These are phyloP conservation scores for Drosophila meridionalis DNA, from an alignment of 2,888 invertebrate genomes.

Conservation along the genomic window DNA sequence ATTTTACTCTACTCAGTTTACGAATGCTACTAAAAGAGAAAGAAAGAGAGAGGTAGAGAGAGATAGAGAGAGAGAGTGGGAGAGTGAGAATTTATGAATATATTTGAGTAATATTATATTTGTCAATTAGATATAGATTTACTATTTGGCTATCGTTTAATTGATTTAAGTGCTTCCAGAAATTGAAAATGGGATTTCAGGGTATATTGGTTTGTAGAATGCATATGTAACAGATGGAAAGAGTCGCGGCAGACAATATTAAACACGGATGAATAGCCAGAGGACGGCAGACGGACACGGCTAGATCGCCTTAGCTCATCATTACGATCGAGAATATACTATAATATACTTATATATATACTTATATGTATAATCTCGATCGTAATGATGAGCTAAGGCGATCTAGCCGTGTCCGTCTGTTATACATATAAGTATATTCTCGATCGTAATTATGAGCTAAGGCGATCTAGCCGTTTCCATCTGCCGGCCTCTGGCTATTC, in stretches of 20 bases:
- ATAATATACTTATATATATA: too few species aligned
- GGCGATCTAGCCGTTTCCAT: too few species aligned
- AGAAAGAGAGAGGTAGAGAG: neutral
- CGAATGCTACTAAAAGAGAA: neutral
- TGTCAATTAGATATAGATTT: neutral
- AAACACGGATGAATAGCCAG: neutral
- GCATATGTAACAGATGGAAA: neutral
- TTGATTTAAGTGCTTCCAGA: neutral
- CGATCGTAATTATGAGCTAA: too few species aligned
- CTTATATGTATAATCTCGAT: too few species aligned
- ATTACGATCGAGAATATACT: too few species aligned
- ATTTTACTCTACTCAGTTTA: neutral
- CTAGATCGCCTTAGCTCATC: too few species aligned
- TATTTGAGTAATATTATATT: slow-evolving; percentile 2
- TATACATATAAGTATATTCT: too few species aligned
- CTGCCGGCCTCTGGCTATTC: too few species aligned
- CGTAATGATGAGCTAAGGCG: too few species aligned
- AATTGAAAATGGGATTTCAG: neutral
- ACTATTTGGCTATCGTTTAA: neutral
- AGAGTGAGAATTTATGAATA: neutral
- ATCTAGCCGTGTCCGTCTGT: too few species aligned
- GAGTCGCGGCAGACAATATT: neutral
- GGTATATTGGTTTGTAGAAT: neutral
- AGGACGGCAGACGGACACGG: too few species aligned
- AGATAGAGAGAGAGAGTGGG: neutral